Evolutionary conservation across 1,140 invertebrate species (phyloP), one percentile per base, ranked within the genome.

Genomic region (Pseudomyrmex sp.): DNA sequence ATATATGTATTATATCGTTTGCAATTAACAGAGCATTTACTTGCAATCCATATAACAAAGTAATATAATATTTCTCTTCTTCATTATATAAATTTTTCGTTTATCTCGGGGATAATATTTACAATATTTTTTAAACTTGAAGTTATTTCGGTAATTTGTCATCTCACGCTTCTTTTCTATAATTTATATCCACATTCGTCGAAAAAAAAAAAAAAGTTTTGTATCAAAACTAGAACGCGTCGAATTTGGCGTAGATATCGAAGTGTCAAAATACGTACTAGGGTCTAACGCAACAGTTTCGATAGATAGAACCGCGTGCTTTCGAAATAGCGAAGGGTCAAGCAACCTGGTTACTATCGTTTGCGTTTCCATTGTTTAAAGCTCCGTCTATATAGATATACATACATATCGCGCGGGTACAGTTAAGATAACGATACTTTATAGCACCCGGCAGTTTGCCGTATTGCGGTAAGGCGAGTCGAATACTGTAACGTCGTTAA

Each of bases 351-450:
- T 72, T 72, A 72, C 66, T 23, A 23, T 72, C 56, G 76, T 80
- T 80, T 80, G 76, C 66, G 66, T 80, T 80, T 80, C 76, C 66
- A 66, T 80, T 54, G 66, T 26, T 80, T 80, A 72, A 80, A 62
- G 66, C 76, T 72, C 44, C 23, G 8, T 69, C 50, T 48, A 70
- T 70, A 79, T 79, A 79, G 69, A 82, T 83, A 66, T 66, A 54
- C 35, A 35, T 26, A 8, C 4, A 46, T 58, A 44, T 52, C 13
- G 20, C 26, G 61, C 44, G 79, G 62, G 26, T 23, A 13, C 46
- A 20, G 26, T 62, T 66, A 76, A 83, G 72, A 83, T 83, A 83
- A 83, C 82, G 62, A 83, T 76, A 59, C 35, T 62, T 68, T 83
- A 66, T 77, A 83, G 62, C 58, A 77, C 46, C 73, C 54, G 44